A percentile compares a stretch with the other conserved stretches of the same genome.
phyloP scores from a whole-genome alignment of 2,797 vertebrate genomes.

The Fratercula arctica region DNA sequence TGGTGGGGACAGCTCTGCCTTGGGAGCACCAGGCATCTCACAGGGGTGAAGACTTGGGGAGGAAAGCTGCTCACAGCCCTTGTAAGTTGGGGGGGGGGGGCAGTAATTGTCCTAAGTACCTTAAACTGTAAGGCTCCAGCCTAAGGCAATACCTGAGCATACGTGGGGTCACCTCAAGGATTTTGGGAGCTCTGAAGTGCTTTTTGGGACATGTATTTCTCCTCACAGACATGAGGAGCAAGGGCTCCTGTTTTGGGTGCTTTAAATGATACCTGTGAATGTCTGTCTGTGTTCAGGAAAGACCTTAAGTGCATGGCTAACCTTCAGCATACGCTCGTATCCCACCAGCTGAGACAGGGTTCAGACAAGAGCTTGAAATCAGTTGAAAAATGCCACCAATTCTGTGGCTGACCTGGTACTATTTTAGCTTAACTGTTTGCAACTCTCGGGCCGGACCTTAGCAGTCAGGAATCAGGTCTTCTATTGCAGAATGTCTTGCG shows the following conservation, averaged over 20 bases:
- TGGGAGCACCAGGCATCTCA: neutral
- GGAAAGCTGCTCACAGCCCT: too few relatives aligned
- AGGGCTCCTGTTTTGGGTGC: neutral
- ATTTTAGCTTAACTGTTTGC: neutral
- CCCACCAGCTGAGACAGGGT: neutral
- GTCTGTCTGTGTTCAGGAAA: neutral
- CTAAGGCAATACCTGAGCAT: neutral
- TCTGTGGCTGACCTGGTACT: neutral
- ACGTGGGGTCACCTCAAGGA: neutral
- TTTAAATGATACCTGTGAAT: neutral
- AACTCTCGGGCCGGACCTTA: neutral
- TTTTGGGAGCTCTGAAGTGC: neutral
- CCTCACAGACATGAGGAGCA: neutral
- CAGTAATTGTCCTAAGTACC: too few relatives aligned
- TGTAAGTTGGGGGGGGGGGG: too few relatives aligned
- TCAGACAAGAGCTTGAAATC: neutral
- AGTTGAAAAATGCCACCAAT: neutral
- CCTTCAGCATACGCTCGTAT: rapidly evolving
- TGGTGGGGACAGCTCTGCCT: neutral
- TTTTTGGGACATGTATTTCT: neutral
- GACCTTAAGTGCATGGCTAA: neutral
- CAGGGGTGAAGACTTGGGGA: neutral
- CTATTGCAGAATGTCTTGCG: neutral
- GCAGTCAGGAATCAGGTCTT: neutral
- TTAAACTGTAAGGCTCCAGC: neutral